These are phyloP conservation scores for Eupristina koningsbergeri DNA, from an alignment of 1,140 invertebrate genomes.

Conservation along the genomic window DNA sequence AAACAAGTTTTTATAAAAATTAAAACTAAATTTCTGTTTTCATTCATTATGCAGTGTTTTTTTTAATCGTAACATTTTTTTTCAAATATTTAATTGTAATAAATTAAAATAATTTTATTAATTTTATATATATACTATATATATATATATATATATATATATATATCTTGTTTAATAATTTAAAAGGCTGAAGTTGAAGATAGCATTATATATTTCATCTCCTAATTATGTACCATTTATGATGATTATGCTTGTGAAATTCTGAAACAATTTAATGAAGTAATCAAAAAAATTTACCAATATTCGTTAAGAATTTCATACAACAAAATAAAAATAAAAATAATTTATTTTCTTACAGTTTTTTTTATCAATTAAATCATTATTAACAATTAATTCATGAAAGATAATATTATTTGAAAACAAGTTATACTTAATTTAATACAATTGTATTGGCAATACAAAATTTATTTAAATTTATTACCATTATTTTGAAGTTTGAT, in stretches of 20 bases:
- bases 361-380: neutral
- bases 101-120: neutral
- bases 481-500: too few relatives aligned
- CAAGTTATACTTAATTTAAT: constrained; percentile 23
- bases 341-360: constrained; percentile 2
- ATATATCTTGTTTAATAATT: constrained; percentile 7
- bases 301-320: neutral
- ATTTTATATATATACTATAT: neutral
- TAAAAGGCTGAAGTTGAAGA: neutral
- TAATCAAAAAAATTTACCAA: neutral
- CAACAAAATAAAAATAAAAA: constrained; percentile 6
- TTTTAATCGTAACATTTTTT: constrained; percentile 4
- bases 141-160: too few relatives aligned
- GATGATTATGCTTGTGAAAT: constrained; percentile 2
- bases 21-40: neutral
- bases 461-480: too few relatives aligned
- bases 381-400: constrained; percentile 7
- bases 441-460: constrained; percentile 17
- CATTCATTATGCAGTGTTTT: neutral
- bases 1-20: neutral
- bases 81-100: neutral
- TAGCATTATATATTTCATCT: neutral
- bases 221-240: constrained; percentile 5
- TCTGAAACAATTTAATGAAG: neutral
- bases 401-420: constrained; percentile 9